A percentile compares a stretch with the other conserved stretches of the same genome.
These are phyloP conservation scores for Pelmatolapia mariae DNA, from an alignment of 2,113 vertebrate species.

Conservation along the genomic window DNA sequence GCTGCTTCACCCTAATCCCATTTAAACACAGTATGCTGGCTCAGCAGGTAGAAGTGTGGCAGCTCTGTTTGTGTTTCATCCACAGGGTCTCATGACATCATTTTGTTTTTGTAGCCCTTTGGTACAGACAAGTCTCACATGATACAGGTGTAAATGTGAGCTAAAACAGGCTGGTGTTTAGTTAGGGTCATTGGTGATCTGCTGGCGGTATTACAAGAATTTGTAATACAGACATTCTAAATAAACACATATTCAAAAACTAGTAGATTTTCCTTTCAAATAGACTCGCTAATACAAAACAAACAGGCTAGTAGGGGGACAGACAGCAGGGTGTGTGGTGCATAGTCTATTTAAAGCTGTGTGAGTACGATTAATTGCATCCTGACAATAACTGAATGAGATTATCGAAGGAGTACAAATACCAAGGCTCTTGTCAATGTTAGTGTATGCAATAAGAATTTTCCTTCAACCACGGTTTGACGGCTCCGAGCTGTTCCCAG, in stretches of 20 bases:
- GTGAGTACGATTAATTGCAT: not conserved
- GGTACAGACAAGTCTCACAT: not conserved
- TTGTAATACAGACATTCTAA: not conserved
- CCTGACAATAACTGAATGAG: not conserved
- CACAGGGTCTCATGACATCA: not conserved
- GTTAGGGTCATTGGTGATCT: not conserved
- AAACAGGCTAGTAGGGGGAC: not conserved
- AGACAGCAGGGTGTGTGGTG: not conserved
- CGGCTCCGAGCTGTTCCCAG: not conserved
- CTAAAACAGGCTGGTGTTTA: not conserved
- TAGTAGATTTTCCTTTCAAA: not conserved
- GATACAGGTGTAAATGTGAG: not conserved
- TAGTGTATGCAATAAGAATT: not conserved
- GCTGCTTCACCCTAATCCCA: constrained; percentile 20
- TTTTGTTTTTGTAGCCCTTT: not conserved
- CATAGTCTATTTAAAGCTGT: not conserved
- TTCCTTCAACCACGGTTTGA: not conserved
- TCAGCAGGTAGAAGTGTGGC: constrained; percentile 12
- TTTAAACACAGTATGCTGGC: constrained; percentile 21
- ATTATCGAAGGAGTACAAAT: not conserved
- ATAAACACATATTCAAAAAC: not conserved
- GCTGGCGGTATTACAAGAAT: not conserved
- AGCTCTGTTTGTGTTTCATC: constrained; percentile 1
- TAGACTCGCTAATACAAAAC: not conserved
- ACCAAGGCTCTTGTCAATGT: not conserved